phyloP scores from a whole-genome alignment of 2,797 vertebrate species.

The Tragelaphus eurycerus region DNA sequence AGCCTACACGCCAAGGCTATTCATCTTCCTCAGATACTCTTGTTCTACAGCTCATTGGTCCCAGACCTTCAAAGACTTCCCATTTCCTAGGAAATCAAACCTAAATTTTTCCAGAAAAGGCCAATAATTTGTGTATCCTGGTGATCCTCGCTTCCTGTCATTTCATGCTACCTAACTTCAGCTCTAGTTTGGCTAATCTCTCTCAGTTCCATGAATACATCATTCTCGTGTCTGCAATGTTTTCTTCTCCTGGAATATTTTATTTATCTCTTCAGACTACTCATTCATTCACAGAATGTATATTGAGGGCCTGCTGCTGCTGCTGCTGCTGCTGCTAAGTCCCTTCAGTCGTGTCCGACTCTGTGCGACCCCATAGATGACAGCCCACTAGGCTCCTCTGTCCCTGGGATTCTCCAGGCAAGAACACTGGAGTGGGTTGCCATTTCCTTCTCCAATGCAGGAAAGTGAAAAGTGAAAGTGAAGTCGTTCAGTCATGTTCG shows the following conservation, averaged over 20 bases:
- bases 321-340: too few species aligned
- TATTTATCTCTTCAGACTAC: neutral
- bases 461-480: too few species aligned
- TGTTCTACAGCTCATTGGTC: neutral
- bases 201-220: neutral
- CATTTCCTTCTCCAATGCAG: too few species aligned
- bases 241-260: neutral
- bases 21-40: constrained; percentile 7
- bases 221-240: neutral
- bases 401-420: too few species aligned
- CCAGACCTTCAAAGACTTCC: neutral
- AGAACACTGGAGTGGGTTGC: too few species aligned
- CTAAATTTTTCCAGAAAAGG: neutral
- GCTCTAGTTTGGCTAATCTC: neutral
- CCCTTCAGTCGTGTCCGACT: too few species aligned
- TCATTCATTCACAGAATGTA: neutral
- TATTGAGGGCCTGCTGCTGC: neutral
- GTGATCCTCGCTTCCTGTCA: neutral
- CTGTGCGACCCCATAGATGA: too few species aligned
- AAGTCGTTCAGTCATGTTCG: too few species aligned
- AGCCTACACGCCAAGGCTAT: neutral
- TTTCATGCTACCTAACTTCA: neutral
- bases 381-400: too few species aligned
- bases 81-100: constrained; percentile 18
- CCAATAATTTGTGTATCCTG: neutral